Base-by-base conservation (phyloP, 2,797 vertebrate genomes). In the Allobates femoralis region DNA sequence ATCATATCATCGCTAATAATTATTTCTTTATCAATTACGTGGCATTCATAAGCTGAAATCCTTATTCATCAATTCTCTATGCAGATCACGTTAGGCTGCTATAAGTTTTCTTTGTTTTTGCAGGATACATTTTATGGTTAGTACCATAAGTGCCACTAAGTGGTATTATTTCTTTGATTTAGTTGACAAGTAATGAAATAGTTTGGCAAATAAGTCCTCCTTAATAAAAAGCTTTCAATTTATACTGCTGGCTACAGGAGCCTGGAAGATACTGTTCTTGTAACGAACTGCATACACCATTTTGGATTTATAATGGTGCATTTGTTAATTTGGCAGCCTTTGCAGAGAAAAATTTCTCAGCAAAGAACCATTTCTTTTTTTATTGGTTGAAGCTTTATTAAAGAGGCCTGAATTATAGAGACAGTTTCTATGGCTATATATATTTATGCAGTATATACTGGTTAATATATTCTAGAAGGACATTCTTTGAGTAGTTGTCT, bases 101-200 rank as follows among this genome's bases (percentile, higher is more conserved):
- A 79, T 80, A 80, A 46, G 53, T 85, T 79, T 80, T 34, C 75
- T 78, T 85, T 78, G 50, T 62, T 71, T 46, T 86, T 71, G 23
- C 64, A 74, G 37, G 32, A 28, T 21, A 85, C 14, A 60, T 80
- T 81, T 73, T 26, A 80, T 81, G 78, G 32, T 58, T 86, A 62
- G 67, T 46, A 73, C 53, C 64, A 79, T 86, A 80, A 80, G 66
- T 74, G 66, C 67, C 77, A 86, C 84, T 86, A 86, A 86, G 84
- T 86, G 78, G 77, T 86, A 86, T 80, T 85, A 73, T 86, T 73
- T 80, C 67, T 71, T 86, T 86, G 84, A 86, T 86, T 86, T 86
- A 86, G 55, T 73, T 86, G 77, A 81, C 78, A 51, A 58, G n/a
- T 19, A 73, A 37, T 62, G 66, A 79, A 80, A 55, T 66, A 50